Base-by-base conservation (phyloP, 1,140 invertebrate genomes). In the Lethrus apterus region DNA sequence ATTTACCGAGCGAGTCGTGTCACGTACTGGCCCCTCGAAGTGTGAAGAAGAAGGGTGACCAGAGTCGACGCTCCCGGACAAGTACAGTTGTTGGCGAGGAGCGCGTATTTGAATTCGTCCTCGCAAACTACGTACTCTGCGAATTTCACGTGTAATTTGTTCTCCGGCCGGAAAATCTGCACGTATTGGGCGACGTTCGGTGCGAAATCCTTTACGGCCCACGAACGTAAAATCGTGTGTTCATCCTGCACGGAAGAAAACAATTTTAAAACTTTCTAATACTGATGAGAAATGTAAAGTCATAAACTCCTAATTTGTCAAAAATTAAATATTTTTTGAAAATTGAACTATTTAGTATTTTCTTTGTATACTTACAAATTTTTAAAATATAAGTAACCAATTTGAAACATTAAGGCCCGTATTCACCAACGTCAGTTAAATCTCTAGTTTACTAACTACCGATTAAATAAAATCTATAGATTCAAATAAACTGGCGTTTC, bases 161-260 rank as follows among this genome's bases (percentile, higher is more conserved):
- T 97, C 70, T 98, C 93, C 24, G 93, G 91, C 64, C 93, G 75
- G 74, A 97, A 98, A 52, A 98, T 94, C 71, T 98, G 95, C 34
- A 98, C 92, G 70, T 97, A 98, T 71, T 98, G 93, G 18, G 92
- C 89, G 46, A 97, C 92, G 57, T 80, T 82, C 15, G 93, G 94
- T 0, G 93, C 93, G 69, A 95, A 98, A 69, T 98, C 95, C 68
- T 96, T 94, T 8, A 98, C 91, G 3, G 95, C 94, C 94, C 94
- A 98, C 9, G 93, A 96, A 51, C 94, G 77, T 31, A 98, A 73
- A 54, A 98, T 96, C 3, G 93, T 98, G 65, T 98, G 93, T 65
- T 98, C 90, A 64, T 98, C 94, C 82, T 84, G 54, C 13, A 54
- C 42, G 38, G 48, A 32, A 41, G 34, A 40, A 38, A 50, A 10